phyloP scores from a whole-genome alignment of 2,797 vertebrate species.

The Siniperca scherzeri region DNA sequence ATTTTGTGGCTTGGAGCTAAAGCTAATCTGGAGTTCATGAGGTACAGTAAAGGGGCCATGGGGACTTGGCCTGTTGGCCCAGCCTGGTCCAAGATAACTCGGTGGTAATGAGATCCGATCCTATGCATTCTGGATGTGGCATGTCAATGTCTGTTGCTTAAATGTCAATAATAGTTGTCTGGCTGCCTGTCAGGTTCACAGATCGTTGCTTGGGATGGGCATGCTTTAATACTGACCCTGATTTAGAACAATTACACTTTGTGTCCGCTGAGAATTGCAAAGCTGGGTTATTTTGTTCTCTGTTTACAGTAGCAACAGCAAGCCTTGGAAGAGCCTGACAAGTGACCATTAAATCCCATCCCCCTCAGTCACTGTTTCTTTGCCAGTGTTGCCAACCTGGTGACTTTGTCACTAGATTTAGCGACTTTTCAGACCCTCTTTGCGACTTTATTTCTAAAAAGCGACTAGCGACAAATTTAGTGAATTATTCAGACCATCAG shows the following conservation, averaged over 20 bases:
- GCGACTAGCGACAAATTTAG: no score
- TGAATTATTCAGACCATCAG: no score
- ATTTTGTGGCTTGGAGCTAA: neutral
- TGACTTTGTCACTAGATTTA: no score
- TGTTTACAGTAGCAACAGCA: neutral
- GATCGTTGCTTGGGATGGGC: neutral
- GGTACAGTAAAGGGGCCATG: neutral
- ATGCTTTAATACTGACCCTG: neutral
- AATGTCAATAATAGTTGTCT: conserved; percentile 5
- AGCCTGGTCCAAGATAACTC: conserved; percentile 9
- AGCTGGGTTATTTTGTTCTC: neutral
- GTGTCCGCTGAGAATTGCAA: neutral
- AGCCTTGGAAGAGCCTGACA: neutral
- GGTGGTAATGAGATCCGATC: conserved; percentile 33
- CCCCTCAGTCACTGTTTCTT: neutral
- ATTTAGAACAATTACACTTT: neutral
- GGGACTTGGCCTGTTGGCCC: conserved; percentile 27
- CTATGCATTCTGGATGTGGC: conserved; percentile 12
- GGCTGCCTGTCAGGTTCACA: conserved; percentile 19
- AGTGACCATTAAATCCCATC: no score
- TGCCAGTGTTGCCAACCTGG: no score
- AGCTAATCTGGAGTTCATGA: conserved; percentile 6
- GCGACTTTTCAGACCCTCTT: no score
- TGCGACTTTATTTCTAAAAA: no score
- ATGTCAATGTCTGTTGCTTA: conserved; percentile 24